phyloP scores from a whole-genome alignment of 2,797 vertebrate genomes.

The Nannoperca australis region DNA sequence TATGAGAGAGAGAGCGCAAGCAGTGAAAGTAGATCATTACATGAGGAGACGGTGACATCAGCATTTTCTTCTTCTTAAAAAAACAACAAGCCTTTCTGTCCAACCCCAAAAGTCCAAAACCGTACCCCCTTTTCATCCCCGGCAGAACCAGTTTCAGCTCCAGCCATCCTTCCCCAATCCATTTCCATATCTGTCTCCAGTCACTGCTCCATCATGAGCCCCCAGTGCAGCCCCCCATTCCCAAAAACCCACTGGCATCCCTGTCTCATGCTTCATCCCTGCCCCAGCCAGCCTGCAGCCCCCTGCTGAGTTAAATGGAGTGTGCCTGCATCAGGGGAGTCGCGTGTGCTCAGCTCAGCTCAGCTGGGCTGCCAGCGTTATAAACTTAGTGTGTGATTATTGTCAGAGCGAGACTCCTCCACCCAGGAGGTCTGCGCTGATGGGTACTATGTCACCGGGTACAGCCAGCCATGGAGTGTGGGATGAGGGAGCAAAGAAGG shows the following conservation, averaged over 20 bases:
- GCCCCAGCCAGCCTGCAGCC: conserved; percentile 71
- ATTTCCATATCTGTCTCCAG: conserved; percentile 71
- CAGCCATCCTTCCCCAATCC: conserved; percentile 50
- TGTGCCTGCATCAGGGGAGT: conserved; percentile 80
- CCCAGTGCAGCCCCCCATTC: conserved; percentile 11
- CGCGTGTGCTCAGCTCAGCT: conserved; percentile 77
- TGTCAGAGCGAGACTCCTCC: conserved; percentile 79
- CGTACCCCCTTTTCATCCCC: conserved; percentile 40
- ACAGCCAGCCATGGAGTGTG: conserved; percentile 66
- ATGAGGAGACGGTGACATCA: conserved; percentile 31
- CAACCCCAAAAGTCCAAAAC: conserved; percentile 49
- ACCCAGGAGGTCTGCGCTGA: conserved; percentile 79
- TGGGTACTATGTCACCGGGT: conserved; percentile 80
- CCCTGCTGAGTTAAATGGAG: conserved; percentile 85
- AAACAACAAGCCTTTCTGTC: conserved; percentile 18
- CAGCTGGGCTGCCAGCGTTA: conserved; percentile 77
- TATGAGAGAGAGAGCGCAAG: not conserved
- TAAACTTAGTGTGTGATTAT: conserved; percentile 85
- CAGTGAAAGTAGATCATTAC: conserved; percentile 22
- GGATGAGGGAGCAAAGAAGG: conserved; percentile 62
- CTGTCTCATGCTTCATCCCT: conserved; percentile 77
- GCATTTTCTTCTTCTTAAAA: conserved; percentile 24
- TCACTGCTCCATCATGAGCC: conserved; percentile 59
- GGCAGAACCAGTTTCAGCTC: conserved; percentile 56
- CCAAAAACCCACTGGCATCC: conserved; percentile 61